phyloP scores from a whole-genome alignment of 2,888 invertebrate species.

The Allolobophora icterica region DNA sequence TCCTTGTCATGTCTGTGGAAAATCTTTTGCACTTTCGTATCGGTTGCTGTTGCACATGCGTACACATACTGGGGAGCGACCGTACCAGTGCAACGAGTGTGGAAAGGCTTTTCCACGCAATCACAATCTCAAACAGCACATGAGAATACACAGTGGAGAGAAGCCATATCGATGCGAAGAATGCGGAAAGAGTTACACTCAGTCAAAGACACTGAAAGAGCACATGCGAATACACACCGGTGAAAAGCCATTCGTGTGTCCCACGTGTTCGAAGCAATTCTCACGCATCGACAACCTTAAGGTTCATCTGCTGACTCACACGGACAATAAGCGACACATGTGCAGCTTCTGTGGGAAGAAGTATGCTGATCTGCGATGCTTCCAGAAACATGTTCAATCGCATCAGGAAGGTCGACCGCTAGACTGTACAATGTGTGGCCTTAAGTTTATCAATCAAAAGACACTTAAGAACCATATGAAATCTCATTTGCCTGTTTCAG shows the following conservation, averaged over 20 bases:
- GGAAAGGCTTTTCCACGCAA: conserved; percentile 62
- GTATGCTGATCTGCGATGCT: conserved; percentile 13
- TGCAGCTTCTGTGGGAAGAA: conserved; percentile 27
- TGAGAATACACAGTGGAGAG: conserved; percentile 57
- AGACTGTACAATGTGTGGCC: conserved; percentile 19
- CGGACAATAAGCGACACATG: conserved; percentile 26
- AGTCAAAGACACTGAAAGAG: conserved; percentile 12
- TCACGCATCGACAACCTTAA: conserved; percentile 25
- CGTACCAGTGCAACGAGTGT: conserved; percentile 59
- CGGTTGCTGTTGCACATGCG: conserved; percentile 63
- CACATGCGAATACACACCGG: conserved; percentile 27
- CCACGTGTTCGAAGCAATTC: conserved; percentile 25
- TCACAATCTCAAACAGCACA: conserved; percentile 62
- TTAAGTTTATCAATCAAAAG: conserved; percentile 3
- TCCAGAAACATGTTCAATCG: conserved; percentile 20
- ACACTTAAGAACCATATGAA: not conserved
- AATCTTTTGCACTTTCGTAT: conserved; percentile 61
- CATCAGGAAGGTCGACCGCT: not conserved
- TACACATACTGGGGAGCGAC: conserved; percentile 63
- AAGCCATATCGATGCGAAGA: conserved; percentile 21
- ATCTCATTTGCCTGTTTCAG: not conserved
- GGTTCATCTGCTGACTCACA: conserved; percentile 21
- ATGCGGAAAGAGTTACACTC: conserved; percentile 3
- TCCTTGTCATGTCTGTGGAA: conserved; percentile 52
- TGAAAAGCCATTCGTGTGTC: not conserved